Evolutionary conservation across 1,140 invertebrate species (phyloP).

Genomic region (Choristoneura fumiferana): DNA sequence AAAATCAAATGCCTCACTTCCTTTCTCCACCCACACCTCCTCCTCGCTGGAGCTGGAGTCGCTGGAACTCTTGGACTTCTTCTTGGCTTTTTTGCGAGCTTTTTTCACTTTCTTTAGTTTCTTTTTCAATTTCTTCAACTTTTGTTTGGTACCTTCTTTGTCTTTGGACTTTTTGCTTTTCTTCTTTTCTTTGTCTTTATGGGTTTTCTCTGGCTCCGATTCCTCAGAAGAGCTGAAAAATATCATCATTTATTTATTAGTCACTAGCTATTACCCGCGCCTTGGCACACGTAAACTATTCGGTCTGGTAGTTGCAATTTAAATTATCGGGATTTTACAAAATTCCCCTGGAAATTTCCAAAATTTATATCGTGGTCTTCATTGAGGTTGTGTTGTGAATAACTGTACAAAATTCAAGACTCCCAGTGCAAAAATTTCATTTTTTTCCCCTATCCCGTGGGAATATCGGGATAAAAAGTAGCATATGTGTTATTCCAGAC

Average conservation of each 20-base stretch:
- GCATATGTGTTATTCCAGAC: too few species aligned
- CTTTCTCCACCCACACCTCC: conserved; percentile 86
- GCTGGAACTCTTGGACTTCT: conserved; percentile 62
- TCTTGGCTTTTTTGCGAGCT: conserved; percentile 78
- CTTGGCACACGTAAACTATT: too few species aligned
- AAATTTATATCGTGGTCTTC: too few species aligned
- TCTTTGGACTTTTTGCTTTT: conserved; percentile 73
- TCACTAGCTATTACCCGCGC: too few species aligned
- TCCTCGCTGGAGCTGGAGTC: conserved; percentile 64
- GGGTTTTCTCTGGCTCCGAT: conserved; percentile 35
- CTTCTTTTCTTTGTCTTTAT: conserved; percentile 69
- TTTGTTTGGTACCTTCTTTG: conserved; percentile 74
- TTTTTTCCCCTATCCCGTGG: too few species aligned
- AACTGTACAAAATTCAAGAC: too few species aligned
- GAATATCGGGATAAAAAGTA: too few species aligned
- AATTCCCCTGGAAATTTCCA: too few species aligned
- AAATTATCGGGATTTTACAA: too few species aligned
- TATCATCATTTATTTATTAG: conserved; percentile 20
- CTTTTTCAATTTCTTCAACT: conserved; percentile 78
- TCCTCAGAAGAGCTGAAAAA: conserved; percentile 59
- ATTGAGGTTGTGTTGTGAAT: too few species aligned
- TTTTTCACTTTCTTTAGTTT: conserved; percentile 81
- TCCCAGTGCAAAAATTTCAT: too few species aligned
- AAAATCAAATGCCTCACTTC: conserved; percentile 56
- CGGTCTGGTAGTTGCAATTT: too few species aligned